phyloP scores from a whole-genome alignment of 1,140 invertebrate species.

The Anastrepha ludens region DNA sequence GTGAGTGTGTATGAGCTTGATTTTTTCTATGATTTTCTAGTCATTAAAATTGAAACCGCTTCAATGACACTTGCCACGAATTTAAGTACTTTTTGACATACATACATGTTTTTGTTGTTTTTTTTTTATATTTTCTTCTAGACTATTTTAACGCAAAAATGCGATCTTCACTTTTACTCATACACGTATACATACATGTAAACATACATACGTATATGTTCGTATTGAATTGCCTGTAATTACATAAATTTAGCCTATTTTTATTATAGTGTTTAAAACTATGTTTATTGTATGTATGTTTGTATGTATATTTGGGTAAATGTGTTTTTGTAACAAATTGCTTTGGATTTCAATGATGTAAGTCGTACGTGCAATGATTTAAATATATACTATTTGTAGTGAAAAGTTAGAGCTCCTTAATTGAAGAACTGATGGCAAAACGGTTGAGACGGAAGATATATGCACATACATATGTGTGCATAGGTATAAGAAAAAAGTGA shows the following conservation, averaged over 20 bases:
- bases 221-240: no score
- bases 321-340: not conserved
- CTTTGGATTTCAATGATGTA: not conserved
- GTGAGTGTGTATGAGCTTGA: slow-evolving; percentile 15
- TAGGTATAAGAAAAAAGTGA: no score
- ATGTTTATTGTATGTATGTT: not conserved
- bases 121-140: not conserved
- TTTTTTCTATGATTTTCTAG: not conserved
- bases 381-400: not conserved
- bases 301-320: not conserved
- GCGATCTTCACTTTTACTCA: not conserved
- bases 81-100: slow-evolving; percentile 16
- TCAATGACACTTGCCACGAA: slow-evolving; percentile 53
- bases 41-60: slow-evolving; percentile 58
- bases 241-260: no score
- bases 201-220: not conserved
- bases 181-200: not conserved
- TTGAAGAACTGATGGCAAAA: no score
- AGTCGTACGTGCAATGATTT: not conserved
- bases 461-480: no score
- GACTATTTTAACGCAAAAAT: not conserved
- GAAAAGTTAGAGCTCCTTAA: not conserved
- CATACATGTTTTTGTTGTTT: slow-evolving; percentile 8
- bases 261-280: no score
- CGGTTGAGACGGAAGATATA: no score